These are phyloP conservation scores for Microplitis deprimator DNA, from an alignment of 2,888 invertebrate genomes.

Conservation along the genomic window DNA sequence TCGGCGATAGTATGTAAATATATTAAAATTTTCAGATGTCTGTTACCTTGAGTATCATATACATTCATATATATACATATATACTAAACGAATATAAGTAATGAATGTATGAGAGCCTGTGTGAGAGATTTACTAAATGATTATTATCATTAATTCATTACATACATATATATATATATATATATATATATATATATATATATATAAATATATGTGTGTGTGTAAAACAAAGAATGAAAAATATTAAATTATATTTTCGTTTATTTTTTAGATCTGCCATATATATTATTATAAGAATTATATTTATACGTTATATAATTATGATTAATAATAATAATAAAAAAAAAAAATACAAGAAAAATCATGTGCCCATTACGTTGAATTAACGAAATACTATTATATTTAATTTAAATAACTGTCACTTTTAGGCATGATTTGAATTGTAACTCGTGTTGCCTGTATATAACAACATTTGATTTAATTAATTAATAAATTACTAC, in stretches of 20 bases:
- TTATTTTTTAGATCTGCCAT: slow-evolving; percentile 64
- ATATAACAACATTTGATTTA: slow-evolving; percentile 52
- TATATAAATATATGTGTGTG: not conserved
- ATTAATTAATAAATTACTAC: slow-evolving; percentile 49
- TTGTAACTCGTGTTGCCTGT: slow-evolving; percentile 57
- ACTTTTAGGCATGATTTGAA: slow-evolving; percentile 28
- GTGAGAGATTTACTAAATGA: not conserved
- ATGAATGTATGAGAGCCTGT: not conserved
- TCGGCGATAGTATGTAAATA: too few species aligned
- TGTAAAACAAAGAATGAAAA: slow-evolving; percentile 14
- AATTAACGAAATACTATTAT: slow-evolving; percentile 14
- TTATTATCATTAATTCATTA: not conserved
- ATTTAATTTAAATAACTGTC: slow-evolving; percentile 22
- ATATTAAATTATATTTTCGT: slow-evolving; percentile 48
- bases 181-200: slow-evolving; percentile 51
- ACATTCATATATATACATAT: too few species aligned
- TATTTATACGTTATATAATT: slow-evolving; percentile 51
- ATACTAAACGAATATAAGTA: not conserved
- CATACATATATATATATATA: slow-evolving; percentile 50
- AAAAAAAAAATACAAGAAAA: slow-evolving; percentile 32
- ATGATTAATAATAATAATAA: slow-evolving; percentile 42
- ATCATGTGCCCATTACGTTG: slow-evolving; percentile 46
- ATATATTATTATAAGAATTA: slow-evolving; percentile 59
- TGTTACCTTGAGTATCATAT: too few species aligned
- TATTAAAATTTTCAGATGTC: too few species aligned